Conservation (phyloP, 1,140 invertebrate genomes). For the Hyles euphorbiae region DNA sequence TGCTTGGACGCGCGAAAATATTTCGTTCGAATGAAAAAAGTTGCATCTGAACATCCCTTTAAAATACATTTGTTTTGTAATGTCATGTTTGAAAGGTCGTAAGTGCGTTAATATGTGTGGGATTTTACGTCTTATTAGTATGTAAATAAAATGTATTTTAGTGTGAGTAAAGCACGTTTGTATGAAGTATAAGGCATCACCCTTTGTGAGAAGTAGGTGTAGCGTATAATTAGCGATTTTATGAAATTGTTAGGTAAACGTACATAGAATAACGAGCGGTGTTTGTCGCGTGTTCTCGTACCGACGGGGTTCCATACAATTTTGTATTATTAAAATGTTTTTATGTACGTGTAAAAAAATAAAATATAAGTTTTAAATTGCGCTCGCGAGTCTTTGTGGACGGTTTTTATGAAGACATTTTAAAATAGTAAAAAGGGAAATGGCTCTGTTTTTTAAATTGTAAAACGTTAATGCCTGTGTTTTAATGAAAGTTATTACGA, state of each 20-base stretch:
- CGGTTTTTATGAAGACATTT: too few species aligned
- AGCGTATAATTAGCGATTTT: slow-evolving; percentile 70
- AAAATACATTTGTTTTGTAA: slow-evolving; percentile 51
- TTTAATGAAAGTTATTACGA: too few species aligned
- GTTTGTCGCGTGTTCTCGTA: slow-evolving; percentile 19
- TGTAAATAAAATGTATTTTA: slow-evolving; percentile 22
- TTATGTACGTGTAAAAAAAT: slow-evolving; percentile 3
- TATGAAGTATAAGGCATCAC: slow-evolving; percentile 40
- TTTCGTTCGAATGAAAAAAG: slow-evolving; percentile 20
- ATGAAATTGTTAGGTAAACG: slow-evolving; percentile 70
- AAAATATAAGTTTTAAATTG: slow-evolving; percentile 1
- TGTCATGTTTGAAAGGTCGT: too few species aligned
- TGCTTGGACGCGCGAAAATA: slow-evolving; percentile 1
- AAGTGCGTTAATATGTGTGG: neutral
- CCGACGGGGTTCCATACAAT: neutral
- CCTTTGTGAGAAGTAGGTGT: slow-evolving; percentile 62
- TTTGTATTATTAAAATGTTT: slow-evolving; percentile 11
- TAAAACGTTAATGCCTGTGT: too few species aligned
- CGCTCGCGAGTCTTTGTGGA: neutral
- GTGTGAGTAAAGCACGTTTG: slow-evolving; percentile 8
- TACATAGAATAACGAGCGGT: slow-evolving; percentile 24
- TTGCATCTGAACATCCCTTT: slow-evolving; percentile 73
- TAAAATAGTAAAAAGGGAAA: too few species aligned
- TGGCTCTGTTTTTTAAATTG: too few species aligned
- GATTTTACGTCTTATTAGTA: slow-evolving; percentile 24